These are phyloP conservation scores for Vulpes ferrilata DNA, from an alignment of 2,113 vertebrate genomes.

Conservation along the genomic window DNA sequence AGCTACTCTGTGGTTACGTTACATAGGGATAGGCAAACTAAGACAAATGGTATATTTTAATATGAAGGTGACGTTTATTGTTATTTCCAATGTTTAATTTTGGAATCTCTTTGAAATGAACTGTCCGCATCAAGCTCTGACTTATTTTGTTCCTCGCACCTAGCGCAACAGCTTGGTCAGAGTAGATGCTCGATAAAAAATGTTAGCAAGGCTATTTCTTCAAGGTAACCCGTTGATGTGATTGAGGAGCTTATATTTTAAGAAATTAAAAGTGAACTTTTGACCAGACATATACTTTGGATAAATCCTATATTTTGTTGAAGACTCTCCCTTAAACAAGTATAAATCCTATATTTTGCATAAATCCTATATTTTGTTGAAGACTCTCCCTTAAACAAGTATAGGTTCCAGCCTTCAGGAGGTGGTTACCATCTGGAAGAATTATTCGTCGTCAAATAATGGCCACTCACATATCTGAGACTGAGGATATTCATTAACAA, in stretches of 20 bases:
- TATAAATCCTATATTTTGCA: neutral
- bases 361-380: conserved; percentile 15
- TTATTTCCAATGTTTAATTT: neutral
- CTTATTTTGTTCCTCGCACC: neutral
- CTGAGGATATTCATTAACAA: neutral
- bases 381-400: conserved; percentile 12
- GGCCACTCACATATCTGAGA: neutral
- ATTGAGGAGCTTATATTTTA: neutral
- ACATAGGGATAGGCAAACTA: neutral
- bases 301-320: conserved; percentile 11
- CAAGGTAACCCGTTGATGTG: neutral
- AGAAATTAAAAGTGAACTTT: conserved; percentile 48
- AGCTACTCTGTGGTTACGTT: neutral
- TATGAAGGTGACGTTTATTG: neutral
- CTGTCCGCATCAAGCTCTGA: neutral
- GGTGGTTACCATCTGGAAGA: neutral
- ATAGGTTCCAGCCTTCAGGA: neutral
- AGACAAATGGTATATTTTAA: neutral
- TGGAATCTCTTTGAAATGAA: neutral
- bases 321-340: conserved; percentile 15
- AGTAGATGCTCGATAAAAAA: neutral
- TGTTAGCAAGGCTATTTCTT: neutral
- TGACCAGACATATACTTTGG: neutral
- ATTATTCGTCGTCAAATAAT: neutral
- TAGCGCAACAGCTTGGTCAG: neutral